Percentiles rank a stretch among this genome's conserved stretches.
These are phyloP conservation scores for Microcebus jonahi DNA, from an alignment of 2,113 vertebrate species.

Conservation along the genomic window DNA sequence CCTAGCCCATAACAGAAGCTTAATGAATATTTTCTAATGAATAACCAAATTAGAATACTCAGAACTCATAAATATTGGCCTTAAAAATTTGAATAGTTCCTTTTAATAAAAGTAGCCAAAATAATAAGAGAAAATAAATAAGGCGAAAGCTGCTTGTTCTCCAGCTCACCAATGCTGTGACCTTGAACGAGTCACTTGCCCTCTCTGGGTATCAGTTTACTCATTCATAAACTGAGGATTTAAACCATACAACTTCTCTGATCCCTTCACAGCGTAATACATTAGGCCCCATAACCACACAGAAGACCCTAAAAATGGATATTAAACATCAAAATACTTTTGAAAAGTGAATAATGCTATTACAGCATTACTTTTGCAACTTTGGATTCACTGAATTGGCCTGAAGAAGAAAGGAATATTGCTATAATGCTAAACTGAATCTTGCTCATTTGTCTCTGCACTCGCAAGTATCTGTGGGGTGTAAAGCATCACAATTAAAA, in stretches of 20 bases:
- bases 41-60: not conserved
- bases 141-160: not conserved
- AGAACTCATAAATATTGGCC: not conserved
- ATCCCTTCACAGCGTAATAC: not conserved
- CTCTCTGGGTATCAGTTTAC: not conserved
- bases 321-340: slow-evolving; percentile 8
- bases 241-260: not conserved
- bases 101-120: slow-evolving; percentile 33
- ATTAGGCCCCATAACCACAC: not conserved
- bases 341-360: not conserved
- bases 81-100: not conserved
- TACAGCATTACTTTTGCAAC: not conserved
- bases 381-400: not conserved
- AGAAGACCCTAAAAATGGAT: not conserved
- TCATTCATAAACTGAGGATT: not conserved
- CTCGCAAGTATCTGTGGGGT: not conserved
- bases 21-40: not conserved
- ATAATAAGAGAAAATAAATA: not conserved
- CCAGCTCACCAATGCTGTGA: not conserved
- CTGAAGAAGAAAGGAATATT: not conserved
- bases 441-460: not conserved
- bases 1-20: not conserved
- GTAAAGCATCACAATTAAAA: not conserved
- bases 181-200: not conserved
- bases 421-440: not conserved